Evolutionary conservation across 2,888 invertebrate species (phyloP).

Genomic region (Oscheius sp.): DNA sequence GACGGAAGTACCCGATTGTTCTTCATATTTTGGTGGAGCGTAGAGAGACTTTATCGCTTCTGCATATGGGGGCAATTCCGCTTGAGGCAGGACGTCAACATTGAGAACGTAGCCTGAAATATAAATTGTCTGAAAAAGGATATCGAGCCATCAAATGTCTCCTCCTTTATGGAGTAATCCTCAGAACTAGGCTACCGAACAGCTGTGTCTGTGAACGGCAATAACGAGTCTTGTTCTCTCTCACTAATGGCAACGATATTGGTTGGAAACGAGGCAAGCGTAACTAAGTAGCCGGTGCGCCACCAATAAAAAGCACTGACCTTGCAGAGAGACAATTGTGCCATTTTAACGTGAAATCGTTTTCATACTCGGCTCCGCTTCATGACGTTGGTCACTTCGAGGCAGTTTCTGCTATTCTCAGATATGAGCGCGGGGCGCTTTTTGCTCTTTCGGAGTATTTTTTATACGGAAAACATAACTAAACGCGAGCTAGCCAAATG

Average conservation of each 20-base stretch:
- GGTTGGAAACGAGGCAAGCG: neutral
- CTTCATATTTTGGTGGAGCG: constrained; percentile 23
- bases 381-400: neutral
- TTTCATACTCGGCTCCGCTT: too few species aligned
- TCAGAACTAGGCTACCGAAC: neutral
- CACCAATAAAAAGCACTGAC: constrained; percentile 8
- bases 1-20: neutral
- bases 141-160: neutral
- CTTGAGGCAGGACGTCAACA: constrained; percentile 7
- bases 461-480: too few species aligned
- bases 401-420: neutral
- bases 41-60: constrained; percentile 9
- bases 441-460: too few species aligned
- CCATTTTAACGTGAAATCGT: neutral
- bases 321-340: constrained; percentile 6
- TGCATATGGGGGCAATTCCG: constrained; percentile 7
- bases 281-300: constrained; percentile 7
- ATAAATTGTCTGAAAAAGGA: neutral
- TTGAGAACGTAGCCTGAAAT: constrained; percentile 22
- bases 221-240: too few species aligned
- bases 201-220: neutral
- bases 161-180: neutral
- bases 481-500: too few species aligned
- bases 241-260: neutral
- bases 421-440: too few species aligned